These are phyloP conservation scores for Torymus texanus DNA, from an alignment of 2,888 invertebrate genomes.

Conservation along the genomic window DNA sequence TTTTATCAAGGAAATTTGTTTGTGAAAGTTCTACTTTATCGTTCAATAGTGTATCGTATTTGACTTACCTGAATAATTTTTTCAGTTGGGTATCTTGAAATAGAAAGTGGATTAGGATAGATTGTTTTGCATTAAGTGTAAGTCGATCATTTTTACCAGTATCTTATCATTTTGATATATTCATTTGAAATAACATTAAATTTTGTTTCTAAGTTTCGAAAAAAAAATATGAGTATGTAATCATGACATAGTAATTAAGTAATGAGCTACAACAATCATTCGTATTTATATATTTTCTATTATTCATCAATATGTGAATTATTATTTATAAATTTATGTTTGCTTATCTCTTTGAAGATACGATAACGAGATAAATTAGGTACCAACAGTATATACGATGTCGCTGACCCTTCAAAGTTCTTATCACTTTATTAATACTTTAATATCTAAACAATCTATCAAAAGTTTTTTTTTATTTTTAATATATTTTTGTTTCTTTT, in stretches of 20 bases:
- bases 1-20: slow-evolving; percentile 23
- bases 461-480: not conserved
- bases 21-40: slow-evolving; percentile 31
- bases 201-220: too few species aligned
- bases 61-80: slow-evolving; percentile 1
- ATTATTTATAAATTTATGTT: slow-evolving; percentile 25
- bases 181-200: not conserved
- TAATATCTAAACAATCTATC: not conserved
- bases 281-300: too few species aligned
- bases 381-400: slow-evolving; percentile 21
- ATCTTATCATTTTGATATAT: not conserved
- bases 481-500: slow-evolving; percentile 28
- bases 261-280: not conserved
- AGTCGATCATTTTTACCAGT: not conserved
- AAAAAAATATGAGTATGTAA: too few species aligned
- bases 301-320: not conserved
- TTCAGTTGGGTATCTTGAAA: slow-evolving; percentile 9
- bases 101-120: slow-evolving; percentile 31
- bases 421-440: slow-evolving; percentile 34
- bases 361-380: slow-evolving; percentile 41
- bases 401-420: slow-evolving; percentile 25
- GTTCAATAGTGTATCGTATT: not conserved
- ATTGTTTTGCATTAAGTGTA: slow-evolving; percentile 15
- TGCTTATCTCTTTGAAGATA: slow-evolving; percentile 35
- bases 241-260: too few species aligned